phyloP scores from a whole-genome alignment of 2,888 invertebrate species.

The Conistra vaccinii region DNA sequence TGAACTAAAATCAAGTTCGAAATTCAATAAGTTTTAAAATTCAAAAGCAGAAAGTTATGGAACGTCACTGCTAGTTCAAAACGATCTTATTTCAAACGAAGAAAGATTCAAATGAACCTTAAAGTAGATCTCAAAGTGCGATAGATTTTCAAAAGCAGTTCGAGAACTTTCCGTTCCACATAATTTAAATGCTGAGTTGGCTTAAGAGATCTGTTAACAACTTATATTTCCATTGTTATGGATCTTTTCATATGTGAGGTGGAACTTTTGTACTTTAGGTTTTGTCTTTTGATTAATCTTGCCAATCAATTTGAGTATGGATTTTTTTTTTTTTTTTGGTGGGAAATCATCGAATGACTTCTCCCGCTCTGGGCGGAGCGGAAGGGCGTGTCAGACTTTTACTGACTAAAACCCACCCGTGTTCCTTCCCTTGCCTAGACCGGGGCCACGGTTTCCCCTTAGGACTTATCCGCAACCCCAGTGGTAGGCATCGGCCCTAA shows the following conservation, averaged over 20 bases:
- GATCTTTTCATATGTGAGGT: conserved; percentile 30
- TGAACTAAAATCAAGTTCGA: conserved; percentile 36
- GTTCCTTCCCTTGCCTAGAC: too few species aligned
- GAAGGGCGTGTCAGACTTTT: too few species aligned
- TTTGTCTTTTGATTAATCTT: conserved; percentile 22
- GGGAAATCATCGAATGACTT: too few species aligned
- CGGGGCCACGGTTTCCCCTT: too few species aligned
- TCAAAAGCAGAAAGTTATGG: conserved; percentile 50
- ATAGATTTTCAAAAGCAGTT: conserved; percentile 70
- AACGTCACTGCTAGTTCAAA: conserved; percentile 62
- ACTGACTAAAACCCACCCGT: too few species aligned
- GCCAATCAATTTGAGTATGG: conserved; percentile 15
- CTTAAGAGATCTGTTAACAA: conserved; percentile 61
- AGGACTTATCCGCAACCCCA: too few species aligned
- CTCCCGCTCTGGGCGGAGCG: too few species aligned
- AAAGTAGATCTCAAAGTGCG: conserved; percentile 57
- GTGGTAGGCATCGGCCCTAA: too few species aligned
- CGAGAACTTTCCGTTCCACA: conserved; percentile 65
- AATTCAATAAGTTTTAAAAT: conserved; percentile 53
- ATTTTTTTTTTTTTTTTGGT: too few species aligned
- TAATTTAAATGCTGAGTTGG: conserved; percentile 69
- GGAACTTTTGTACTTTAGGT: conserved; percentile 39
- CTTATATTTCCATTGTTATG: conserved; percentile 45
- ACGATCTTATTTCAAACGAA: conserved; percentile 60
- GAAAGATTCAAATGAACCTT: conserved; percentile 62